Evolutionary conservation across 2,888 invertebrate species (phyloP), one percentile per base, ranked within the genome.

Genomic region (Cantharis rustica): DNA sequence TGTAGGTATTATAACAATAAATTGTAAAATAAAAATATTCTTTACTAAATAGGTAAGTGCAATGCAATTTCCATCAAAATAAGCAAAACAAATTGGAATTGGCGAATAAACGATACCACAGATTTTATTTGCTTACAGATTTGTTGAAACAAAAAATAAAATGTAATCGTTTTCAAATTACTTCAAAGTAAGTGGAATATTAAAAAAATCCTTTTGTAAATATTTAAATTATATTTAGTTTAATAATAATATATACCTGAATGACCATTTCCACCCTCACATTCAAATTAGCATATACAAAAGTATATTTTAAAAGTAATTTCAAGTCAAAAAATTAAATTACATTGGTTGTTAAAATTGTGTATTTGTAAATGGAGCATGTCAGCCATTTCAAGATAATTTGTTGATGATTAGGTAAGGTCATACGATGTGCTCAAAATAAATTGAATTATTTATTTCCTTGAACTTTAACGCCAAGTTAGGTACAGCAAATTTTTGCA

Each of bases 381-480:
- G 68, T 61, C 68, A 23, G 31, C 72, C 68, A 62, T 73, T 73
- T 69, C 27, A 61, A 63, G 47, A 68, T 62, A 62, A 73, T 69
- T 17, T 63, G 73, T 69, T 69, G 10, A 64, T 69, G 20, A 20
- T 73, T 73, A 73, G 13, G 69, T 73, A 73, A 79, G 75, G 75
- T 79, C 79, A 79, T 69, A 72, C 75, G 76, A 69, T 72, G 73
- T 69, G 7, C 4, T n/a, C 7, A 47, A 47, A 47, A 66, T 63
- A 75, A 75, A 78, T 73, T 78, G 68, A 73, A 78, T 75, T 75
- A 78, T 68, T 16, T 47, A 70, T 61, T 70, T 75, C 70, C 78
- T 72, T 73, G 73, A 69, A 69, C 68, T 69, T 64, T 63, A 26
- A 73, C 20, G 26, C 11, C n/a, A 17, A 64, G 20, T n/a, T 66